Evolutionary conservation across 2,797 vertebrate genomes (phyloP).

Genomic region (Onychomys leucogaster): DNA sequence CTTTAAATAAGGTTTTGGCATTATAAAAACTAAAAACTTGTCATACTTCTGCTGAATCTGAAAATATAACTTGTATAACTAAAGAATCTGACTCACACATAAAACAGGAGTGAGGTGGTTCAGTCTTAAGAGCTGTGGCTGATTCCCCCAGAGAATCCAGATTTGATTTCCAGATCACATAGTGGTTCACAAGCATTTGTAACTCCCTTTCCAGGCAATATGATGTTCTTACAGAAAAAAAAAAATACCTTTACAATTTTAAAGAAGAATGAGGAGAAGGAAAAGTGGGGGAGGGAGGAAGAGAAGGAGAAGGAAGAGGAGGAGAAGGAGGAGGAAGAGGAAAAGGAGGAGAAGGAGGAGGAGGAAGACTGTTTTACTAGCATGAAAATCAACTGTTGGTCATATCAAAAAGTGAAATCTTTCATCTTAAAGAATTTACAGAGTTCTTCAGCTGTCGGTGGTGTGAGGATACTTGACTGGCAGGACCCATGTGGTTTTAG

Average conservation of each 20-base stretch:
- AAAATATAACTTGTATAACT: not conserved
- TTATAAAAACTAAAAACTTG: not conserved
- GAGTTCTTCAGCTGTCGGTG: not conserved
- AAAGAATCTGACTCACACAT: not conserved
- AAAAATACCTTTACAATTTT: not conserved
- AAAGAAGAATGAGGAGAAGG: not conserved
- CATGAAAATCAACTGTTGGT: not conserved
- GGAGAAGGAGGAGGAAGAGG: not conserved
- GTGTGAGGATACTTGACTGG: not conserved
- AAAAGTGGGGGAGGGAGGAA: not conserved
- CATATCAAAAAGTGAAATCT: conserved; percentile 14
- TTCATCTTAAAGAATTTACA: not conserved
- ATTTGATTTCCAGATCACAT: not conserved
- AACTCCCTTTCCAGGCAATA: not conserved
- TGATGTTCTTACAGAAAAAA: not conserved
- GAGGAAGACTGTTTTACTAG: not conserved
- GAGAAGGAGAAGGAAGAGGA: fast-evolving
- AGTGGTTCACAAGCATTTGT: not conserved
- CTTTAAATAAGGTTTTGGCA: not conserved
- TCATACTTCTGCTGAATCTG: not conserved
- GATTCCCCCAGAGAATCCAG: not conserved
- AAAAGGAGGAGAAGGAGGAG: too few species aligned
- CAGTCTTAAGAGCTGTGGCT: not conserved
- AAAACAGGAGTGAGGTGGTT: not conserved
- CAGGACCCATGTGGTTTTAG: not conserved